Percentiles rank a stretch among this genome's conserved stretches.
These are phyloP conservation scores for Lasiurus cinereus DNA, from an alignment of 2,113 vertebrate species.

Conservation along the genomic window DNA sequence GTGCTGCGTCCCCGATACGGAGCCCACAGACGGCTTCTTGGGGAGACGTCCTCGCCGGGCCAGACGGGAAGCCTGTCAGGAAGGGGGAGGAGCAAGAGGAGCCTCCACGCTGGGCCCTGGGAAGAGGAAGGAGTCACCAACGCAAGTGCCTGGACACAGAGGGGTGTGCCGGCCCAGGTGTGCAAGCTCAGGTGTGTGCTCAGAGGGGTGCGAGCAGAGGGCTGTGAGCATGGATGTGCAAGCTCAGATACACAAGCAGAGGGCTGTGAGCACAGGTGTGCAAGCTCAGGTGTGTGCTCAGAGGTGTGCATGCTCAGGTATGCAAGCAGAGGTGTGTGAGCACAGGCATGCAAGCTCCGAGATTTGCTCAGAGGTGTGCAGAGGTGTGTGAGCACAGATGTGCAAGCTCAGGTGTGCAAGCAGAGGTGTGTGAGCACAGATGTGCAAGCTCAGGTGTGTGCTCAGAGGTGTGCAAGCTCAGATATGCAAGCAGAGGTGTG, in stretches of 20 bases:
- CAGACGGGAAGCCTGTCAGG: background rate
- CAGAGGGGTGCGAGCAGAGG: background rate
- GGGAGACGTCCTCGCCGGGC: constrained; percentile 45
- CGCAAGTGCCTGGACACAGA: background rate
- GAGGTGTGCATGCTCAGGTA: background rate
- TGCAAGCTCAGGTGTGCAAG: no score
- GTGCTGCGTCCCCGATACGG: constrained; percentile 14
- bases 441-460: background rate
- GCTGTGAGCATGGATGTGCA: background rate
- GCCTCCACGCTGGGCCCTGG: background rate
- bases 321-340: background rate
- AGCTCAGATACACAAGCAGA: background rate
- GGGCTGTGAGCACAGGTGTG: no score
- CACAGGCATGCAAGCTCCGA: no score
- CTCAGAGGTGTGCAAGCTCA: background rate
- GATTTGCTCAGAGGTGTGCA: no score
- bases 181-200: background rate
- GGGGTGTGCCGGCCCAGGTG: background rate
- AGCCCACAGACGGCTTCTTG: background rate
- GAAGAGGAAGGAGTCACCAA: background rate
- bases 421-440: background rate
- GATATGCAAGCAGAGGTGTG: no score
- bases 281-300: no score
- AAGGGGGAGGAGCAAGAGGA: background rate
- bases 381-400: no score